A percentile compares a stretch with the other conserved stretches of the same genome.
These are phyloP conservation scores for Eleutherodactylus coqui DNA, from an alignment of 2,797 vertebrate species.

Conservation along the genomic window DNA sequence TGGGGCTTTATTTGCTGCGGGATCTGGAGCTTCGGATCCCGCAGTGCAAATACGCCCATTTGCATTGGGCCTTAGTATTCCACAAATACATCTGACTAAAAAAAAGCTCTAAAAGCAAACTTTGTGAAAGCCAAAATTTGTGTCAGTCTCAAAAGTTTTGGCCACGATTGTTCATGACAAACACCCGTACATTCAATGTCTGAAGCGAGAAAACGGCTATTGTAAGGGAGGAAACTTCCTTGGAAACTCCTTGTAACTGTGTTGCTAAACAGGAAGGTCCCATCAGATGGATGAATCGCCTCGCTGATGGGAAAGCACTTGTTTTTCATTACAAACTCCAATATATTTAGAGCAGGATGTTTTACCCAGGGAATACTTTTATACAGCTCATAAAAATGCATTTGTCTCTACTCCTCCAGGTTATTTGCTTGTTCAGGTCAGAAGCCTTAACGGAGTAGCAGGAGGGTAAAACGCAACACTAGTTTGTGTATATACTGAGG, in stretches of 20 bases:
- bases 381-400: background rate
- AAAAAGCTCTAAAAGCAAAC: no score
- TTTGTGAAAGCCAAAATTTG: no score
- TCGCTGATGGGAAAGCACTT: conserved; percentile 33
- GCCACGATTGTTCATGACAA: background rate
- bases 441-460: background rate
- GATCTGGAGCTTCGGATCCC: no score
- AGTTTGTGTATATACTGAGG: background rate
- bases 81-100: no score
- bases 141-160: no score
- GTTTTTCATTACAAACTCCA: background rate
- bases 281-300: conserved; percentile 42
- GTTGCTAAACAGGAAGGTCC: conserved; percentile 49
- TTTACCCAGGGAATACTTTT: background rate
- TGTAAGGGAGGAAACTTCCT: conserved; percentile 37
- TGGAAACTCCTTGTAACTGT: conserved; percentile 49
- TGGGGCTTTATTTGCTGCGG: no score
- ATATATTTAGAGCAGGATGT: conserved; percentile 22
- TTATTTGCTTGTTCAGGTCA: background rate
- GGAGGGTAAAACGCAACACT: background rate
- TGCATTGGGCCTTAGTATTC: no score
- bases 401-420: background rate
- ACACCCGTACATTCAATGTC: background rate
- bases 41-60: no score
- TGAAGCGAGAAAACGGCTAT: background rate